These are phyloP conservation scores for Cynopterus brachyotis DNA, from an alignment of 2,113 vertebrate genomes.

Conservation along the genomic window DNA sequence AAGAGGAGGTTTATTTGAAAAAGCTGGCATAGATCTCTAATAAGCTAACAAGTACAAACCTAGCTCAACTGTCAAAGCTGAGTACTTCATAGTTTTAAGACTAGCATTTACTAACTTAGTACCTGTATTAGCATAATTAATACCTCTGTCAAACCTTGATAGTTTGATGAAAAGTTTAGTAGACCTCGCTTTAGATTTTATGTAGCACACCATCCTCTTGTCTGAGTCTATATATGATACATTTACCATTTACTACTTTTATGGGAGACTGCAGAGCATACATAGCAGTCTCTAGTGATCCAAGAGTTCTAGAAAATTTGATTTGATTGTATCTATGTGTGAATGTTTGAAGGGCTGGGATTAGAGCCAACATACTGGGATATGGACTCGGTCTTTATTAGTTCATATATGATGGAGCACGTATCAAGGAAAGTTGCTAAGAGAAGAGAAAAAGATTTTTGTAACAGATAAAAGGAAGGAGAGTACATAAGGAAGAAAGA, in stretches of 20 bases:
- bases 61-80: slow-evolving; percentile 48
- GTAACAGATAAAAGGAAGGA: slow-evolving; percentile 6
- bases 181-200: slow-evolving; percentile 19
- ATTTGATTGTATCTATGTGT: neutral
- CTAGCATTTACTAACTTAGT: slow-evolving; percentile 37
- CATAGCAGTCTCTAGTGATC: neutral
- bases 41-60: slow-evolving; percentile 51
- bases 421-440: neutral
- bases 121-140: slow-evolving; percentile 30
- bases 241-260: slow-evolving; percentile 4
- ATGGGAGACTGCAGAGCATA: neutral
- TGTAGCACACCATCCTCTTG: neutral
- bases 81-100: slow-evolving; percentile 42
- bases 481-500: neutral
- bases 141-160: slow-evolving; percentile 2
- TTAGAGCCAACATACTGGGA: neutral
- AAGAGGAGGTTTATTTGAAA: slow-evolving; percentile 36
- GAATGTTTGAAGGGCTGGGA: neutral
- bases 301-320: neutral
- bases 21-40: slow-evolving; percentile 36
- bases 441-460: neutral
- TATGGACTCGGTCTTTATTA: neutral
- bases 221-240: neutral
- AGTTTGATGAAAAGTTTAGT: slow-evolving; percentile 28
- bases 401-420: neutral